These are phyloP conservation scores for Zonitis immaculata DNA, from an alignment of 2,888 invertebrate genomes.

Conservation along the genomic window DNA sequence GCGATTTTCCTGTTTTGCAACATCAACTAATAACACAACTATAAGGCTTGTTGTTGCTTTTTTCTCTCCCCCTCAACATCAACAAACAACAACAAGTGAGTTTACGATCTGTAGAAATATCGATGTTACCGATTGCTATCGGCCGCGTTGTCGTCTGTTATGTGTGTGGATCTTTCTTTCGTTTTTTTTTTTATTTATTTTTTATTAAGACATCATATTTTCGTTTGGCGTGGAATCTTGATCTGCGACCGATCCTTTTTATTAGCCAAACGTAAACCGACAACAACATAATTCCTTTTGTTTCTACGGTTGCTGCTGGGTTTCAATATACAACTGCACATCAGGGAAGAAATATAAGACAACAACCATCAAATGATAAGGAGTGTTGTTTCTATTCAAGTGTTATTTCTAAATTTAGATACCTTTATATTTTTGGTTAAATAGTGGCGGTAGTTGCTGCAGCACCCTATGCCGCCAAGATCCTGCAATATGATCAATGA, in stretches of 20 bases:
- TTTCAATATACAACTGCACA: not conserved
- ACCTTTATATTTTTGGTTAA: too few relatives aligned
- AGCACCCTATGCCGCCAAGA: constrained; percentile 4
- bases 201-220: constrained; percentile 35
- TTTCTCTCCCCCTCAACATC: constrained; percentile 5
- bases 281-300: constrained; percentile 20
- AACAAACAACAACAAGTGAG: constrained; percentile 11
- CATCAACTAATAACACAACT: constrained; percentile 3
- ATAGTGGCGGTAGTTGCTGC: not conserved
- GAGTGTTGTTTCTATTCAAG: too few relatives aligned
- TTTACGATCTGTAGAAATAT: constrained; percentile 36
- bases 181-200: constrained; percentile 13
- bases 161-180: constrained; percentile 17
- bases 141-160: constrained; percentile 26
- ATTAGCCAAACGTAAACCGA: constrained; percentile 18
- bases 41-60: constrained; percentile 5
- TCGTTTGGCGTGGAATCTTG: constrained; percentile 15
- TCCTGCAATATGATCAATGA: constrained; percentile 8
- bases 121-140: constrained; percentile 36
- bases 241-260: constrained; percentile 14
- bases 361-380: too few relatives aligned
- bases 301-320: not conserved
- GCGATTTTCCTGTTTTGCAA: constrained; percentile 3
- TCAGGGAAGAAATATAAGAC: not conserved
- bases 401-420: too few relatives aligned